phyloP scores from a whole-genome alignment of 2,797 vertebrate genomes.

The Ctenochaetus hawaiiensis region DNA sequence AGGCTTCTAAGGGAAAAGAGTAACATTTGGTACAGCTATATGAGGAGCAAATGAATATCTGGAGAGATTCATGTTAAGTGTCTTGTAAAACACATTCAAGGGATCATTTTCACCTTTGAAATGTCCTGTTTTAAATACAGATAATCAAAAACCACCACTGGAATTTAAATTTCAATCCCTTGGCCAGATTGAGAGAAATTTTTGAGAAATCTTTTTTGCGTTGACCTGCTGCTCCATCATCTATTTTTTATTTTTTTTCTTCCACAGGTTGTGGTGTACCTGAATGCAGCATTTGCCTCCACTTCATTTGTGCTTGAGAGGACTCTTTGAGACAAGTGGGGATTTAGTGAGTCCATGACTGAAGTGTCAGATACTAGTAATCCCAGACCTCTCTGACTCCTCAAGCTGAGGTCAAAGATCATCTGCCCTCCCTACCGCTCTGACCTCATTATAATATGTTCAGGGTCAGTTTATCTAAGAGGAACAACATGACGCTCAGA shows the following conservation, averaged over 20 bases:
- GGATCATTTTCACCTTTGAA: neutral
- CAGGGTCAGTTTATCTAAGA: slow-evolving; percentile 43
- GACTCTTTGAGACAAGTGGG: slow-evolving; percentile 33
- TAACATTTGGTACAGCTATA: slow-evolving; percentile 7
- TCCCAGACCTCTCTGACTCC: slow-evolving; percentile 58
- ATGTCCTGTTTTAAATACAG: neutral
- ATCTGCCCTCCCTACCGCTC: slow-evolving; percentile 42
- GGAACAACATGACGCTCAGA: slow-evolving; percentile 41
- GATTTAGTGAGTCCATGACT: slow-evolving; percentile 55
- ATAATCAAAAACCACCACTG: slow-evolving; percentile 11
- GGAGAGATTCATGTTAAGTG: neutral
- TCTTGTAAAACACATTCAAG: neutral
- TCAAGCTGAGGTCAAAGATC: slow-evolving; percentile 70
- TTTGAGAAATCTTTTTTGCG: slow-evolving; percentile 18
- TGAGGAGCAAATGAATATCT: slow-evolving; percentile 42
- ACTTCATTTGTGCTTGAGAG: slow-evolving; percentile 36
- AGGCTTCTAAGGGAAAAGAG: no score
- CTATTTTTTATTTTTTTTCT: slow-evolving; percentile 12
- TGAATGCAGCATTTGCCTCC: slow-evolving; percentile 18
- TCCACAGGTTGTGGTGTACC: slow-evolving; percentile 26
- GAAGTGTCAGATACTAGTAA: slow-evolving; percentile 67
- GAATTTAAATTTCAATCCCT: neutral
- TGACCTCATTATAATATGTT: slow-evolving; percentile 32
- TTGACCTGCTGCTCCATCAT: slow-evolving; percentile 20
- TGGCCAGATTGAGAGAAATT: slow-evolving; percentile 4